phyloP scores from a whole-genome alignment of 2,797 vertebrate species.

The Tokudaia muenninki region DNA sequence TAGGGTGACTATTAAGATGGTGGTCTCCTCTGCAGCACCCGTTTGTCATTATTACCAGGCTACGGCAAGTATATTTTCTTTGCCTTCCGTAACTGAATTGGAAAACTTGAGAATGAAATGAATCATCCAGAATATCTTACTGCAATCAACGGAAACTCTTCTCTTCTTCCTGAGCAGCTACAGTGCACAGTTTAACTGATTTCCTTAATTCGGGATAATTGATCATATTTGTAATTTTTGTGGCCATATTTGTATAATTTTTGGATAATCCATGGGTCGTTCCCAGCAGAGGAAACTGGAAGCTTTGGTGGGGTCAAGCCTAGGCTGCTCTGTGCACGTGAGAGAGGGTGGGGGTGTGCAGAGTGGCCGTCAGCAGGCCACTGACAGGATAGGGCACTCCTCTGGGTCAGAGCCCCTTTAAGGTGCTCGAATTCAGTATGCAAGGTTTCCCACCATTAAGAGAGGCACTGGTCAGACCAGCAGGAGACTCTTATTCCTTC shows the following conservation, averaged over 20 bases:
- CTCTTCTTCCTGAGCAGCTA: not conserved
- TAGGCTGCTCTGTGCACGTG: not conserved
- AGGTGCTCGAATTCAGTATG: not conserved
- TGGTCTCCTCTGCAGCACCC: conserved; percentile 52
- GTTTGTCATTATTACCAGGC: conserved; percentile 70
- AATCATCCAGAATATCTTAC: conserved; percentile 69
- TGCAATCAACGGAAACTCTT: conserved; percentile 20
- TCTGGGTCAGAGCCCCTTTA: not conserved
- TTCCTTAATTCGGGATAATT: conserved; percentile 72
- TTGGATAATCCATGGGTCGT: not conserved
- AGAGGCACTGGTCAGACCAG: not conserved
- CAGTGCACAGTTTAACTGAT: not conserved
- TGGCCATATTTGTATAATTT: not conserved
- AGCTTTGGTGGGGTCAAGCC: not conserved
- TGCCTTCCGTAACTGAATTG: not conserved
- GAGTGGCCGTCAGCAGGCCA: not conserved
- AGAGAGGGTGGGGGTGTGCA: not conserved
- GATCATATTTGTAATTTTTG: conserved; percentile 67
- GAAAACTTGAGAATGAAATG: conserved; percentile 61
- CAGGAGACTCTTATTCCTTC: not conserved
- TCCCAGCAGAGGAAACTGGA: not conserved
- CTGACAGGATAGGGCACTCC: too few species aligned
- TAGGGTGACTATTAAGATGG: conserved; percentile 70
- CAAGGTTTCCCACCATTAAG: not conserved
- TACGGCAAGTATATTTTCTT: conserved; percentile 74